Conservation (phyloP, 2,113 vertebrate genomes). For the Mobula hypostoma region DNA sequence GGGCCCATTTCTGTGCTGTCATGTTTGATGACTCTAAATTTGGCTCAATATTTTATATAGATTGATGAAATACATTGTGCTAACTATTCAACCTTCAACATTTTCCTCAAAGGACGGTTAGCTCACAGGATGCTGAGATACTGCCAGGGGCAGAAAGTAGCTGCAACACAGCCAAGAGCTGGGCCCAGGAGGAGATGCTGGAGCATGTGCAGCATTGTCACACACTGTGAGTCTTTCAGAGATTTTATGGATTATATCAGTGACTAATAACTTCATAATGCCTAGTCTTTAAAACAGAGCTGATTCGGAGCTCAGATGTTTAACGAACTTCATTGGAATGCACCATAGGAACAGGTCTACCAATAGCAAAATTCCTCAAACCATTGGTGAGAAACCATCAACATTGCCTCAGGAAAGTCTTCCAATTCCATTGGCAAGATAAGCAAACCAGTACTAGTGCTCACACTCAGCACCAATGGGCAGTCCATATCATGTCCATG, state of each 20-base stretch:
- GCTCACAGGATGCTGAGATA: conserved; percentile 38
- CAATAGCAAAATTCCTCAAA: too few species aligned
- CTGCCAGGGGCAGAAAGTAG: conserved; percentile 45
- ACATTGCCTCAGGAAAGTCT: too few species aligned
- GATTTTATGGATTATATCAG: neutral
- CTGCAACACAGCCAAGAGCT: conserved; percentile 41
- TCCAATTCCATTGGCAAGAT: too few species aligned
- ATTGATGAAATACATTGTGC: neutral
- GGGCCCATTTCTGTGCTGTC: too few species aligned
- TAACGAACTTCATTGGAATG: neutral
- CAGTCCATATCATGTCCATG: too few species aligned
- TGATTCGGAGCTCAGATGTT: neutral
- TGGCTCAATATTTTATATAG: neutral
- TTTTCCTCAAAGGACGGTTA: conserved; percentile 44
- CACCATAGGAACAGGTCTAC: neutral
- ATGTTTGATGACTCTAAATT: neutral
- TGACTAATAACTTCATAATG: neutral
- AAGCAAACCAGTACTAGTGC: too few species aligned
- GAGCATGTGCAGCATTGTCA: conserved; percentile 44
- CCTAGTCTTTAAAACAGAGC: neutral
- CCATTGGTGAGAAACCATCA: too few species aligned
- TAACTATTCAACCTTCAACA: neutral
- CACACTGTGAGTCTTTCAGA: conserved; percentile 47
- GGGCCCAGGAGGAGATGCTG: conserved; percentile 49
- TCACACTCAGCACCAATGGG: too few species aligned